Evolutionary conservation across 2,797 vertebrate genomes (phyloP).

Genomic region (Toxotes lorentzi): DNA sequence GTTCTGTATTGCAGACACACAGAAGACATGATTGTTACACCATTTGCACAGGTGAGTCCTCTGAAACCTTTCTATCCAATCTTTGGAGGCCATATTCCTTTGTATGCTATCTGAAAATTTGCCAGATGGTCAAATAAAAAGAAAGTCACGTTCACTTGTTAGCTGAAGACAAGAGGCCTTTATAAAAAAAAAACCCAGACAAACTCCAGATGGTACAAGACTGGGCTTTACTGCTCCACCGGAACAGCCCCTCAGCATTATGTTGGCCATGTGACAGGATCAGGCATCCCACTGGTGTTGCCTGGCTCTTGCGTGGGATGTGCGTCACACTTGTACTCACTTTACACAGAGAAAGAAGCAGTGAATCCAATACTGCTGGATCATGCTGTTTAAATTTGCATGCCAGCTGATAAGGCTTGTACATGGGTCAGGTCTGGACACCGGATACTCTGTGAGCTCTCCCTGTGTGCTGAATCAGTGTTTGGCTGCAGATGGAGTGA

Average conservation of each 20-base stretch:
- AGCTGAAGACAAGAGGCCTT: slow-evolving; percentile 10
- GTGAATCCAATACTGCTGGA: slow-evolving; percentile 72
- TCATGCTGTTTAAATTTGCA: slow-evolving; percentile 69
- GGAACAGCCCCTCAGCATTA: slow-evolving; percentile 55
- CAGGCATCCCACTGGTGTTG: slow-evolving; percentile 57
- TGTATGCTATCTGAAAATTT: slow-evolving; percentile 6
- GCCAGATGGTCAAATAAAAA: slow-evolving; percentile 31
- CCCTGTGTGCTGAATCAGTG: slow-evolving; percentile 69
- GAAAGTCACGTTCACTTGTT: background rate
- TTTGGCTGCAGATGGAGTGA: slow-evolving; percentile 63
- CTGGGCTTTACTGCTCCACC: slow-evolving; percentile 33
- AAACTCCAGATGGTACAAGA: slow-evolving; percentile 52
- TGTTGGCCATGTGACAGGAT: slow-evolving; percentile 59
- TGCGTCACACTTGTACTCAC: slow-evolving; percentile 78
- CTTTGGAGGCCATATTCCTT: slow-evolving; percentile 4
- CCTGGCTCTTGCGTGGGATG: slow-evolving; percentile 68
- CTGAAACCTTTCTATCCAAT: background rate
- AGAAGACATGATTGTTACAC: slow-evolving; percentile 97
- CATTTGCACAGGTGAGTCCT: slow-evolving; percentile 93
- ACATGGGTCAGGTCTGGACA: slow-evolving; percentile 67
- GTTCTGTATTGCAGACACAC: slow-evolving; percentile 87
- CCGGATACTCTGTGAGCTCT: slow-evolving; percentile 62
- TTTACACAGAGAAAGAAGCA: slow-evolving; percentile 73
- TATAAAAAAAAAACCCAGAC: background rate
- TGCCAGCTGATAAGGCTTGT: slow-evolving; percentile 65